These are phyloP conservation scores for Panulirus ornatus DNA, from an alignment of 1,140 invertebrate species.

Conservation along the genomic window DNA sequence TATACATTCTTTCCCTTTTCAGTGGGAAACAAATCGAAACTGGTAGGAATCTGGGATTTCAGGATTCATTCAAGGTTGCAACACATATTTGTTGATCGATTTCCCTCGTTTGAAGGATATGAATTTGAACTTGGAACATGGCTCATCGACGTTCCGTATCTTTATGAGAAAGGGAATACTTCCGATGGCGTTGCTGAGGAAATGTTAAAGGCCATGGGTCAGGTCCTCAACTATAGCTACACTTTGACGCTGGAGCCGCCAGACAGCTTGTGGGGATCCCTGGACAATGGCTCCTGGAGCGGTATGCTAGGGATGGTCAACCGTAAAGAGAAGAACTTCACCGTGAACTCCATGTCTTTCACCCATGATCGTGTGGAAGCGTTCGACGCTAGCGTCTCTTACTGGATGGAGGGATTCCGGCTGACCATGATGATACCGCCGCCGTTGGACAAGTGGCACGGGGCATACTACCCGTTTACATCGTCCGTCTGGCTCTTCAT, in stretches of 20 bases:
- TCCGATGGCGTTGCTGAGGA: constrained; percentile 26
- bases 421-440: constrained; percentile 38
- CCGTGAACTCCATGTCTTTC: constrained; percentile 59
- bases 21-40: background rate
- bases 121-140: constrained; percentile 38
- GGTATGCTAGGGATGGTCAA: constrained; percentile 64
- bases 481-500: constrained; percentile 2
- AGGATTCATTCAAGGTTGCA: background rate
- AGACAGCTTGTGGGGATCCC: constrained; percentile 48
- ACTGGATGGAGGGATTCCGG: constrained; percentile 66
- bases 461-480: constrained; percentile 40
- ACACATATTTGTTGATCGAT: constrained; percentile 36
- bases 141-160: constrained; percentile 1
- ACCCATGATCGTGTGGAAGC: background rate
- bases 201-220: constrained; percentile 40
- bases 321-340: constrained; percentile 62
- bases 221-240: constrained; percentile 48
- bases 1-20: constrained; percentile 38
- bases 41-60: background rate
- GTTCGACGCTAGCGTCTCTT: constrained; percentile 52
- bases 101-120: constrained; percentile 34
- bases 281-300: constrained; percentile 52
- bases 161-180: background rate
- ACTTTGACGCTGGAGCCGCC: background rate
- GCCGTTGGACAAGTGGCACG: constrained; percentile 53